A percentile compares a stretch with the other conserved stretches of the same genome.
Conservation (phyloP, 2,797 vertebrate species). For the Coluber constrictor region DNA sequence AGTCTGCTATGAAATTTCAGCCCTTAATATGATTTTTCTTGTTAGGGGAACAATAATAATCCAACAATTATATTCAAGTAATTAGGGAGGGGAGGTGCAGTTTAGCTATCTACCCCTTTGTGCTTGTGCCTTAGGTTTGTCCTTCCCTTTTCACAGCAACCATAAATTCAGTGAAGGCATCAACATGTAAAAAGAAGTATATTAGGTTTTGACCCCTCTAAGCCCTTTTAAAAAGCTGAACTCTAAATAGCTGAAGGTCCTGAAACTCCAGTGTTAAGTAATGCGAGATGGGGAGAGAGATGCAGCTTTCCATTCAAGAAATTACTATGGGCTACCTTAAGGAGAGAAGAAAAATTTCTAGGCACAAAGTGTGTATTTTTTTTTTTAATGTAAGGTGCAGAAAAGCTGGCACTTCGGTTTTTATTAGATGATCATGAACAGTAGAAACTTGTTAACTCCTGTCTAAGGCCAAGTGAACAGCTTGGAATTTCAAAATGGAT, state of each 20-base stretch:
- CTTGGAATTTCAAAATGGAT: not conserved
- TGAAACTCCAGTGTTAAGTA: conserved; percentile 44
- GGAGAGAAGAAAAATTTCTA: conserved; percentile 36
- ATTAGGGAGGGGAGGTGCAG: conserved; percentile 40
- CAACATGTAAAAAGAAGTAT: conserved; percentile 58
- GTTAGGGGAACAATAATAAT: conserved; percentile 67
- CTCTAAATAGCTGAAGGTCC: conserved; percentile 41
- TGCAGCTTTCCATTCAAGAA: conserved; percentile 39
- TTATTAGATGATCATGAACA: not conserved
- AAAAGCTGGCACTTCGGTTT: conserved; percentile 62
- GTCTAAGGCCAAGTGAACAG: not conserved
- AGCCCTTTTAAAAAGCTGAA: conserved; percentile 66
- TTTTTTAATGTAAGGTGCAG: conserved; percentile 55
- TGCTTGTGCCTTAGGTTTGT: conserved; percentile 71
- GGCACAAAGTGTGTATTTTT: conserved; percentile 54
- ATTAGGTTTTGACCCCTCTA: conserved; percentile 59
- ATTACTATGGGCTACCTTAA: not conserved
- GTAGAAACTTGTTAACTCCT: conserved; percentile 6
- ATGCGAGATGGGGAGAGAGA: conserved; percentile 13
- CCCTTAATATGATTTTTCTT: conserved; percentile 73
- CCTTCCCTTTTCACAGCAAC: conserved; percentile 43
- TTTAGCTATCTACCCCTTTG: conserved; percentile 62
- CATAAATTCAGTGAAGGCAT: conserved; percentile 67
- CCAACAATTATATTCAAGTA: conserved; percentile 71
- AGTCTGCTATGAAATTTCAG: conserved; percentile 74